Percentiles rank a stretch among this genome's conserved stretches.
phyloP scores from a whole-genome alignment of 1,140 invertebrate species.

The Liolophura sinensis region DNA sequence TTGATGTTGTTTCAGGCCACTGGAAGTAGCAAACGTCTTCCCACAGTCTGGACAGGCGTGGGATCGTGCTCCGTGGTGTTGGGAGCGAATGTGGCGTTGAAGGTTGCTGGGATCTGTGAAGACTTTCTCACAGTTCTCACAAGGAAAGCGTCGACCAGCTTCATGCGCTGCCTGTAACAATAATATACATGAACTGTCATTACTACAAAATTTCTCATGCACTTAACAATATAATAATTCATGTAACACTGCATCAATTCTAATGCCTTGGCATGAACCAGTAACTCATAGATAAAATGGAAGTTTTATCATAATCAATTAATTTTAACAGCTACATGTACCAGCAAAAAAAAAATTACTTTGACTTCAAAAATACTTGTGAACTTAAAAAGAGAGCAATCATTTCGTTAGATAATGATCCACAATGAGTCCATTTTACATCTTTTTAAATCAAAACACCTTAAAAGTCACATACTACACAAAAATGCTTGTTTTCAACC shows the following conservation, averaged over 20 bases:
- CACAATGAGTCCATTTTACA: too few species aligned
- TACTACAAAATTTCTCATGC: background rate
- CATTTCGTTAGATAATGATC: too few species aligned
- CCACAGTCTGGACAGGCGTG: conserved; percentile 97
- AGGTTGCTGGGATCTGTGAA: conserved; percentile 95
- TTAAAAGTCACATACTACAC: background rate
- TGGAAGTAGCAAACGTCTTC: conserved; percentile 96
- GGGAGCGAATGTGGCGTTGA: conserved; percentile 91
- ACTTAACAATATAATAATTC: conserved; percentile 1
- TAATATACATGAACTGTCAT: conserved; percentile 1
- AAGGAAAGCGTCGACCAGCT: conserved; percentile 72
- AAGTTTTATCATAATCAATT: too few species aligned
- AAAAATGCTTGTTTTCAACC: too few species aligned
- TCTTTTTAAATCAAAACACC: too few species aligned
- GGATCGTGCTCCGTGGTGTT: conserved; percentile 88
- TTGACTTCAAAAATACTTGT: too few species aligned
- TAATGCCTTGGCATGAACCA: too few species aligned
- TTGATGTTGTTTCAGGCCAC: conserved; percentile 97
- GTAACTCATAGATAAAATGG: too few species aligned
- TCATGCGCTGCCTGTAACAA: conserved; percentile 41
- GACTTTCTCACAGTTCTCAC: conserved; percentile 92
- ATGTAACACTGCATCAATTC: conserved; percentile 1
- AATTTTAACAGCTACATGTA: too few species aligned
- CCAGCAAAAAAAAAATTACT: too few species aligned
- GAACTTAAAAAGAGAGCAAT: too few species aligned